These are phyloP conservation scores for Arvicanthis niloticus DNA, from an alignment of 2,113 vertebrate species.

Conservation along the genomic window DNA sequence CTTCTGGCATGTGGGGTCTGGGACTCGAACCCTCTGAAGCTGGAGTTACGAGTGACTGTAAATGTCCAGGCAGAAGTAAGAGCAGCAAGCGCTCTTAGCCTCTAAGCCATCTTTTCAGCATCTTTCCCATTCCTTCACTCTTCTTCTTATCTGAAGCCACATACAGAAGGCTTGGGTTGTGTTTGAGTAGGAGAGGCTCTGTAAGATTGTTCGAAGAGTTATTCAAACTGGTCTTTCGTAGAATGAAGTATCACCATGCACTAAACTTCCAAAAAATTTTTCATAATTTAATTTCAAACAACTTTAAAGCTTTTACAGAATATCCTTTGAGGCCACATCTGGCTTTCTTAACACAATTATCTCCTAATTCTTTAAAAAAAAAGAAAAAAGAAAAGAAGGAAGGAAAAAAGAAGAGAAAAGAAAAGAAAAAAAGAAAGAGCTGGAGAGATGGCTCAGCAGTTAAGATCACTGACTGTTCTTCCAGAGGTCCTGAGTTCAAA, in stretches of 20 bases:
- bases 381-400: too few relatives aligned
- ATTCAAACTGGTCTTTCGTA: conserved; percentile 42
- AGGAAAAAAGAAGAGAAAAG: too few relatives aligned
- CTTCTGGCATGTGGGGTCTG: not conserved
- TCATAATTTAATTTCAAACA: not conserved
- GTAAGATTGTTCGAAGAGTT: conserved; percentile 7
- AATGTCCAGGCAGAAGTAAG: not conserved
- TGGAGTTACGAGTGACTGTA: not conserved
- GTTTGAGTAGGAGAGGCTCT: not conserved
- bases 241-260: conserved; percentile 17
- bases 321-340: not conserved
- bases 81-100: not conserved
- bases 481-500: too few relatives aligned
- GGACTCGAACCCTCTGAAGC: not conserved
- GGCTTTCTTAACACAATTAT: conserved; percentile 13
- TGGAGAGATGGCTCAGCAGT: too few relatives aligned
- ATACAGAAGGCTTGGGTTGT: not conserved
- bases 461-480: too few relatives aligned
- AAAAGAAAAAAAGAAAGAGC: not conserved
- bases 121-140: not conserved
- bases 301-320: conserved; percentile 42
- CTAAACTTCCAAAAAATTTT: not conserved
- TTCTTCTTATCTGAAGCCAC: not conserved
- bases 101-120: not conserved
- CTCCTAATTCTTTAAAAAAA: not conserved